Percentiles rank a stretch among this genome's conserved stretches.
phyloP scores from a whole-genome alignment of 1,140 invertebrate genomes.

The Anastrepha ludens region DNA sequence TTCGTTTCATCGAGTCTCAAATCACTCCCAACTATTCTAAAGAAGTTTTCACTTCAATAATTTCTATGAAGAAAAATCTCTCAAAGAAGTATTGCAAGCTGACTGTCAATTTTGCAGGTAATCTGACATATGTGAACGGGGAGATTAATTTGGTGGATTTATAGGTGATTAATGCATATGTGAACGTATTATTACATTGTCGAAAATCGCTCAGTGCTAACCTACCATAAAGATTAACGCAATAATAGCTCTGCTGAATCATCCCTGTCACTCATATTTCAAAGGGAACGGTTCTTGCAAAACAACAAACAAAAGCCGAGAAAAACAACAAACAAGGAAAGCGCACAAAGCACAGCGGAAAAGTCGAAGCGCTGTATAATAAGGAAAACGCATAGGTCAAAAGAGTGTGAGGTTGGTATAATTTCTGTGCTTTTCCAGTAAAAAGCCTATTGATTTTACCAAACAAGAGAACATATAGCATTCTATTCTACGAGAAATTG shows the following conservation, averaged over 20 bases:
- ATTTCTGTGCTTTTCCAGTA: neutral
- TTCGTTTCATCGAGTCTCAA: too few species aligned
- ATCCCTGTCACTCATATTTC: neutral
- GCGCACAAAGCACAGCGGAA: conserved; percentile 21
- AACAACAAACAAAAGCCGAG: conserved; percentile 28
- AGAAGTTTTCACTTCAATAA: too few species aligned
- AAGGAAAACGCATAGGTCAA: conserved; percentile 16
- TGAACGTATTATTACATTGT: too few species aligned
- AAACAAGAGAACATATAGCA: conserved; percentile 44
- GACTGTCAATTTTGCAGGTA: too few species aligned
- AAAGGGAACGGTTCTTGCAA: conserved; percentile 22
- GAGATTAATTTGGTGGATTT: too few species aligned
- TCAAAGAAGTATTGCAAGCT: too few species aligned
- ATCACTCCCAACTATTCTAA: too few species aligned
- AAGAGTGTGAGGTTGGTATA: neutral
- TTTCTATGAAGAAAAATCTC: too few species aligned
- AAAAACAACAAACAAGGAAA: neutral
- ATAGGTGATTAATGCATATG: too few species aligned
- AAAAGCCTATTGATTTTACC: conserved; percentile 41
- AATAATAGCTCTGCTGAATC: neutral
- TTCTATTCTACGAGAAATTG: conserved; percentile 41
- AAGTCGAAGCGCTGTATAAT: conserved; percentile 16
- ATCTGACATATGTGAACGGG: too few species aligned
- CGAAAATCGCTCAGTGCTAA: too few species aligned
- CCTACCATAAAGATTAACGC: neutral